Evolutionary conservation across 2,888 invertebrate genomes (phyloP), one percentile per base, ranked within the genome.

Genomic region (Ophioninae sp.): DNA sequence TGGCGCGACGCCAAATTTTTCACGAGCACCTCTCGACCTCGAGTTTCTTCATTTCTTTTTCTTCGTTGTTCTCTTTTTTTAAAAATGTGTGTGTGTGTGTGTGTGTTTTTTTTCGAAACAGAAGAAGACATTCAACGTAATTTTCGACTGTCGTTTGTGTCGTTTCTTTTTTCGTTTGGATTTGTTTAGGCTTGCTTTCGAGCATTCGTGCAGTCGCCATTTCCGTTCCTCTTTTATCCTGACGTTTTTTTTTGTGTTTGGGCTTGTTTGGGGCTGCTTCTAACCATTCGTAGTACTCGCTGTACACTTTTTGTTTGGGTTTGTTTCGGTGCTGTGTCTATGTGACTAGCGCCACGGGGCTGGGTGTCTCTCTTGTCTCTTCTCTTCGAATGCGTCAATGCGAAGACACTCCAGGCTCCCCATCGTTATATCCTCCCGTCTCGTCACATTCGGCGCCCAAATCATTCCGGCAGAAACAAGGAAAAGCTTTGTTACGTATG

Each of bases 1-100:
- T 90, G 91, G 87, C 90, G 90, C 90, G 91, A 90, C 91, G 90
- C 90, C 91, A 88, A 90, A 91, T 90, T 90, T 91, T 91, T 85
- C 86, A 87, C 87, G 78, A 85, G 85, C 71, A 84, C 82, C 76
- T 79, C 81, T 81, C 77, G 61, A 79, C 79, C 76, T 79, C 82
- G 74, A 69, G 65, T 87, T 87, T 83, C 85, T 69, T 71, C 74
- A 65, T 68, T 76, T 67, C 59, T n/a, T 72, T 71, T 79, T 41
- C 76, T 79, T 63, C 13, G 56, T 8, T 51, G 17, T 51, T 51
- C 17, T 17, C 6, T 41, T 9, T 41, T 41, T 41, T 41, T 41
- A 0, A 9, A 17, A 13, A 13, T 10, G 10, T 44, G 2, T 13
- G 39, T 39, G 63, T 59, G 58, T 13, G 78, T 71, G 58, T 78